Evolutionary conservation across 1,140 invertebrate species (phyloP).

Genomic region (Nasonia giraulti): DNA sequence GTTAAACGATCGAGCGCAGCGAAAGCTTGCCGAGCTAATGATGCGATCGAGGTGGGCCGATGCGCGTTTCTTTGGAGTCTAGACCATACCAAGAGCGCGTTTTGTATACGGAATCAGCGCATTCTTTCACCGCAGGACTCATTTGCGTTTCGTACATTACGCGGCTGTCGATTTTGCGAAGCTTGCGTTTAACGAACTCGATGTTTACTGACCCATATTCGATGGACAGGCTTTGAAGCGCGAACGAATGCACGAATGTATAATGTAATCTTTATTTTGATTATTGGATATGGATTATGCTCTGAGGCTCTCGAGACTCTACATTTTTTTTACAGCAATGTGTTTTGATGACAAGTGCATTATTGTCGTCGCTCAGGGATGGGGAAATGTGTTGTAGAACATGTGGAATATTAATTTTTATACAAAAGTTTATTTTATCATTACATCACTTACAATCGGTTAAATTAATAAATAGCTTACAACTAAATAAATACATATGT

Average conservation of each 20-base stretch:
- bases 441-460: not conserved
- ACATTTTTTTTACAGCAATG: not conserved
- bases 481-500: conserved; percentile 29
- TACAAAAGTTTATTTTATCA: not conserved
- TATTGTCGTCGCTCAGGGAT: not conserved
- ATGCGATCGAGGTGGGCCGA: not conserved
- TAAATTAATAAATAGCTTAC: conserved; percentile 35
- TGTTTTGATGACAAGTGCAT: too few relatives aligned
- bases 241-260: not conserved
- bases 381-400: not conserved
- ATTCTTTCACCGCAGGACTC: conserved; percentile 10
- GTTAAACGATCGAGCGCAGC: not conserved
- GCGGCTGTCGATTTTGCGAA: not conserved
- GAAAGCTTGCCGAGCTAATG: conserved; percentile 12
- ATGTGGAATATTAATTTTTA: conserved; percentile 12
- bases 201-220: not conserved
- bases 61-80: not conserved
- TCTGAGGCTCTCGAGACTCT: not conserved
- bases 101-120: not conserved
- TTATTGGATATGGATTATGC: not conserved
- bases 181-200: not conserved
- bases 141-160: not conserved
- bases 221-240: not conserved
- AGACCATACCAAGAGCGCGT: not conserved
- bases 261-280: not conserved